Conservation (phyloP, 2,113 vertebrate genomes). For the Nipponia nippon region DNA sequence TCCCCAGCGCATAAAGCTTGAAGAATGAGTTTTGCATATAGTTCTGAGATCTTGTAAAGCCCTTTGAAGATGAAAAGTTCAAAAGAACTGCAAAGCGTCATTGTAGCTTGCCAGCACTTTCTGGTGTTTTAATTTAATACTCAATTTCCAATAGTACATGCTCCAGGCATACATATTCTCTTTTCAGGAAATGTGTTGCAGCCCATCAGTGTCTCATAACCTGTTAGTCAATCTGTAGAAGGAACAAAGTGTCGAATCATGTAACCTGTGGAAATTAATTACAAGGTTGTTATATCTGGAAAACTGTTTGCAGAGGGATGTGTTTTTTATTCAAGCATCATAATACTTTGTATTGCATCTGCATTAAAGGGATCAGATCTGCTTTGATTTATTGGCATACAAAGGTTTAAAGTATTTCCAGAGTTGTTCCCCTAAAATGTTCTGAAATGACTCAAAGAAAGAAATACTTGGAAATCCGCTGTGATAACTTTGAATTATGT, state of each 20-base stretch:
- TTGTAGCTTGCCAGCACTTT: neutral
- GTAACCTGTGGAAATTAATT: neutral
- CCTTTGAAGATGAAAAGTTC: neutral
- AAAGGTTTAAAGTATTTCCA: neutral
- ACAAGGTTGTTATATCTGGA: neutral
- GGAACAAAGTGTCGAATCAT: neutral
- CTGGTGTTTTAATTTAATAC: neutral
- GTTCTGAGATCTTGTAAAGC: neutral
- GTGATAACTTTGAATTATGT: neutral
- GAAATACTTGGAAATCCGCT: neutral
- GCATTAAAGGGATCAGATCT: neutral
- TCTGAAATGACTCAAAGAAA: neutral
- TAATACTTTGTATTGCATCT: neutral
- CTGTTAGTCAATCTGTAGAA: neutral
- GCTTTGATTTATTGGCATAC: neutral
- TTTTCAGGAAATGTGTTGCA: neutral
- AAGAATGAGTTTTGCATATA: neutral
- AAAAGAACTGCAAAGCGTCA: neutral
- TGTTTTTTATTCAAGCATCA: neutral
- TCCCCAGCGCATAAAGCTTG: neutral
- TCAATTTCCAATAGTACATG: neutral
- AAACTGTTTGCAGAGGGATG: neutral
- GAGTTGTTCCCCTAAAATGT: neutral
- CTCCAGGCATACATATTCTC: neutral
- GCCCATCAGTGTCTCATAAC: neutral